Conservation (phyloP, 1,140 invertebrate genomes). For the Metopolophium dirhodum region DNA sequence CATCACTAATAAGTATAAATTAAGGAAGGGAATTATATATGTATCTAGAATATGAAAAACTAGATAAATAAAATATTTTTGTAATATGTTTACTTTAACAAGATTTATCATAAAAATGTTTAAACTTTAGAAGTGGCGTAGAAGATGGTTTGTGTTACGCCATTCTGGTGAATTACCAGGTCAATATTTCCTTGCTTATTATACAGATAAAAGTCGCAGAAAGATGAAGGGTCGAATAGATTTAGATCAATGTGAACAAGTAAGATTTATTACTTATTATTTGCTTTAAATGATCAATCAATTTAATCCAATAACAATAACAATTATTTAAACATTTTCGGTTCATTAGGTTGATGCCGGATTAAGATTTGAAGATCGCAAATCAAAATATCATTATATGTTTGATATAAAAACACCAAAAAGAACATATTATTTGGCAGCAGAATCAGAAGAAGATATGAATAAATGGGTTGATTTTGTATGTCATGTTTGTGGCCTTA, state of each 20-base stretch:
- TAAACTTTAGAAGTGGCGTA: slow-evolving; percentile 83
- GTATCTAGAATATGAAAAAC: not conserved
- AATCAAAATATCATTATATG: slow-evolving; percentile 83
- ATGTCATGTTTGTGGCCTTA: slow-evolving; percentile 88
- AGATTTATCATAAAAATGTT: slow-evolving; percentile 56
- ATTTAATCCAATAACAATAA: not conserved
- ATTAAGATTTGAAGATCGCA: slow-evolving; percentile 79
- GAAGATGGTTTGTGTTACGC: slow-evolving; percentile 89
- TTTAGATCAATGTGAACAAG: slow-evolving; percentile 94
- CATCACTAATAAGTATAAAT: not conserved
- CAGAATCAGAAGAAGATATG: slow-evolving; percentile 90
- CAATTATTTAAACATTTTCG: slow-evolving; percentile 10
- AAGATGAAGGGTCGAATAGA: slow-evolving; percentile 91
- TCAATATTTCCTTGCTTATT: slow-evolving; percentile 93
- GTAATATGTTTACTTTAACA: not conserved
- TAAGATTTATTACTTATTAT: slow-evolving; percentile 63
- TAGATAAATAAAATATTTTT: not conserved
- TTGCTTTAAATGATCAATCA: not conserved
- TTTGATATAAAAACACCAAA: slow-evolving; percentile 89
- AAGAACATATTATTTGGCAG: slow-evolving; percentile 88
- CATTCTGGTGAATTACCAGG: slow-evolving; percentile 89
- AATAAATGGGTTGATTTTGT: slow-evolving; percentile 93
- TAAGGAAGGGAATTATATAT: not conserved
- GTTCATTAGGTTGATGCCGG: slow-evolving; percentile 78
- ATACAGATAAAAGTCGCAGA: slow-evolving; percentile 82